Evolutionary conservation across 1,140 invertebrate genomes (phyloP), one percentile per base, ranked within the genome.

Genomic region (Atta texana): DNA sequence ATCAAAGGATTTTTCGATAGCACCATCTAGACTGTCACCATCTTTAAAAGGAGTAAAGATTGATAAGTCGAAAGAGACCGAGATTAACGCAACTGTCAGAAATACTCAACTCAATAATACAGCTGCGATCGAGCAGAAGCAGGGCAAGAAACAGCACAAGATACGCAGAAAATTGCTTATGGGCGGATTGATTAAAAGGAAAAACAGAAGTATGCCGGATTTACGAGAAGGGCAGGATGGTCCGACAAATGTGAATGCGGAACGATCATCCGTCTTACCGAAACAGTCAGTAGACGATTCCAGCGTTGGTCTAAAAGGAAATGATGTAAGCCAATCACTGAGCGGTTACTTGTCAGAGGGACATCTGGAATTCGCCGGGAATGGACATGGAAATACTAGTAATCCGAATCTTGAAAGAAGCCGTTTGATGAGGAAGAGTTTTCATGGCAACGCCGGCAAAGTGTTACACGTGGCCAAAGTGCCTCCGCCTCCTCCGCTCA

Each of bases 161-260:
- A 98, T 99, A 61, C 95, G 98, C 39, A 96, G 98, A 92, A 98
- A 98, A 94, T 92, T 98, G 0, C 92, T 99, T 1, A 98, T 98
- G 98, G 98, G 98, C 34, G 98, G 98, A 1, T 95, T 98, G 74
- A 98, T 98, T 51, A 96, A 97, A 88, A 95, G 98, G 49, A 99
- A 98, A 94, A 99, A 99, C 93, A 95, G 98, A 86, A 98, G 98
- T 82, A 98, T 99, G 97, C 98, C 98, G 0, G 98, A 99, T 96
- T 95, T 99, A 21, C 97, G 98, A 2, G 98, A 98, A 93, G 96
- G 96, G 2, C 96, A 97, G 85, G 96, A 96, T 87, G 95, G 94
- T 12, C 94, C 93, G 66, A 64, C 80, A 44, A 91, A 87, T n/a
- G 85, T 39, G 3, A 92, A 71, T 63, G 85, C 85, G 12, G 91